Base-by-base conservation (phyloP, 1,140 invertebrate species). In the Drosophila pruinosa region DNA sequence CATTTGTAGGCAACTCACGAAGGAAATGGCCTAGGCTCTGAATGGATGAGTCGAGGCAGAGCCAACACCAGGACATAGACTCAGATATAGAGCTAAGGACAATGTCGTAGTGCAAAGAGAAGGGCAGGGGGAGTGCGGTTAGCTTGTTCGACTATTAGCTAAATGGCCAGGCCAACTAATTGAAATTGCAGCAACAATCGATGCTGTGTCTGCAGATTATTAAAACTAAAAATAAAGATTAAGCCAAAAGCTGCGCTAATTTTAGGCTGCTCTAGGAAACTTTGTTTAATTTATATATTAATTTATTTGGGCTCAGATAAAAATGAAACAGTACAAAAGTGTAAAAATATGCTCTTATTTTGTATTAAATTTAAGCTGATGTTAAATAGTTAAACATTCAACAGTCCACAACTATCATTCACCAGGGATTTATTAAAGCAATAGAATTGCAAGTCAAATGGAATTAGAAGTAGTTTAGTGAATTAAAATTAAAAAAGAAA, bases 1-100 rank as follows among this genome's bases (percentile, higher is more conserved):
- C 62, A 73, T 70, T 77, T 72, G 68, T 54, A 56, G 54, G 38
- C 58, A 64, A 53, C 67, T 70, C 53, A 58, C 59, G 31, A 58
- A 56, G 31, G 52, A 71, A 71, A 70, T 43, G 54, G 47, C 24
- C 54, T 34, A 56, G 53, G 36, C 48, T 17, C 34, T 21, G 53
- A 26, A 17, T 22, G 38, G 2, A 41, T 47, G 41, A 26, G 28
- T 48, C 28, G 19, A 39, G 10, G 4, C 24, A 5, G 4, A 48
- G 22, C 14, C 24, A 15, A n/a, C n/a, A n/a, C n/a, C n/a, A n/a
- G n/a, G n/a, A n/a, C 14, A 10, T 8, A 28, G 38, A n/a, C 14
- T 24, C 14, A 54, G 28, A 31, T n/a, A 39, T 22, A 54, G 19
- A 24, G 28, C 48, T 5, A 50, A 34, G 0, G 17, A 6, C 5